These are phyloP conservation scores for Zingel zingel DNA, from an alignment of 2,113 vertebrate genomes.

Conservation along the genomic window DNA sequence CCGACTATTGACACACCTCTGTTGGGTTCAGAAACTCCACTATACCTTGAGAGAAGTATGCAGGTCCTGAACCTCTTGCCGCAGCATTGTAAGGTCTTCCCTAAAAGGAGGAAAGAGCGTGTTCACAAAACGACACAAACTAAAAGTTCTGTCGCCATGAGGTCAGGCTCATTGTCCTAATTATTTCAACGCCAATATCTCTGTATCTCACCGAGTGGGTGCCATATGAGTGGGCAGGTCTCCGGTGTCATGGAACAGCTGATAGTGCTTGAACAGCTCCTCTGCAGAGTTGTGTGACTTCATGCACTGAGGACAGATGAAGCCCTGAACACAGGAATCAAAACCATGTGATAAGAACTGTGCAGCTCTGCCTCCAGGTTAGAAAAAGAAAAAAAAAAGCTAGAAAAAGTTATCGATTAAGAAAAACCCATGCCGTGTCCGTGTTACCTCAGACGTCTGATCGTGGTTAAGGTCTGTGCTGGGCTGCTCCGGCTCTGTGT, in stretches of 20 bases:
- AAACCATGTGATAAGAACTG: neutral
- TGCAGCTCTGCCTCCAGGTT: neutral
- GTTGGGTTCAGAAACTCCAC: neutral
- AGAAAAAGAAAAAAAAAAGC: neutral
- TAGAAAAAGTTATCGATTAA: neutral
- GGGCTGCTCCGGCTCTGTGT: conserved; percentile 93
- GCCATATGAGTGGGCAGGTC: conserved; percentile 88
- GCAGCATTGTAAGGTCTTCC: conserved; percentile 91
- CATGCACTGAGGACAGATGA: conserved; percentile 99
- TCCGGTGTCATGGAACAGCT: conserved; percentile 93
- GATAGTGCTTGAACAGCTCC: conserved; percentile 98
- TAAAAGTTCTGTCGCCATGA: neutral
- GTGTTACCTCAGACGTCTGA: conserved; percentile 93
- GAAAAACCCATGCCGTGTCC: neutral
- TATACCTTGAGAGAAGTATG: conserved; percentile 94
- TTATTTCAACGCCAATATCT: neutral
- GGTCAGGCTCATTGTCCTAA: neutral
- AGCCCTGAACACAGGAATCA: conserved; percentile 86
- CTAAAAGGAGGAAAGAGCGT: conserved; percentile 73
- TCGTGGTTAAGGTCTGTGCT: conserved; percentile 92
- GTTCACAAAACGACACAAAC: neutral
- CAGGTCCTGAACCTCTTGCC: conserved; percentile 96
- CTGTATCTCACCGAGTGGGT: conserved; percentile 86
- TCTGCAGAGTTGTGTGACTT: conserved; percentile 98
- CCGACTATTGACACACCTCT: neutral